Evolutionary conservation across 30 jellyfish, hydroid and myxozoan genomes (phyloP), one percentile per base, ranked within the genome.

Genomic region (Euphysa ruthae): DNA sequence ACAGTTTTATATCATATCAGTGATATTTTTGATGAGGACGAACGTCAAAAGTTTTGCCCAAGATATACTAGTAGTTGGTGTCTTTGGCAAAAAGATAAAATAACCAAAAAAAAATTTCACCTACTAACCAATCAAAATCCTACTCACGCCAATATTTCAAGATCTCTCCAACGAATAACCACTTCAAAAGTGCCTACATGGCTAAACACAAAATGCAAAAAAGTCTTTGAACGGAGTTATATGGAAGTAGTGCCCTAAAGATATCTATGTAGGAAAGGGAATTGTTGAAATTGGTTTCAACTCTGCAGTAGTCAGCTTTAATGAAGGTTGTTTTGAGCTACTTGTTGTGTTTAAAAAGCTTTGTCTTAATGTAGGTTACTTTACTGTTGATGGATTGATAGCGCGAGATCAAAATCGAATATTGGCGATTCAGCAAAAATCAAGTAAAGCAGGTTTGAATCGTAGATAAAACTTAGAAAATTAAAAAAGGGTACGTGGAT

Each of bases 261-360:
- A 28, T 4, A 42, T 71, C n/a, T 54, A 24, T 55, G 43, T 32
- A 23, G 83, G 83, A 28, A 71, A 35, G 56, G 33, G 43, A 49
- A 22, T 32, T 42, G 64, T 71, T 28, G 83, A 55, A 43, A 7
- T 71, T 32, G 73, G 83, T 5, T 29, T 71, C 34, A 44, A 56
- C 32, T 71, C 83, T n/a, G 83, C 83, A 24, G 73, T 71, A 52
- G 18, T 69, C 22, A 58, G 57, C 49, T 69, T 69, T 52, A 69
- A 69, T 50, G 78, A 69, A 7, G 82, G 78, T 3, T 61, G 63
- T 18, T 21, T 19, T 21, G 76, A 62, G 28, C 61, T 63, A 21
- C 0, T 19, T 13, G 43, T 19, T 34, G 76, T 33, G 61, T 19
- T 63, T 5, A 42, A 32, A 25, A 20, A 5, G 32, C 14, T 63